These are phyloP conservation scores for Mormoops blainvillei DNA, from an alignment of 2,113 vertebrate species.

Conservation along the genomic window DNA sequence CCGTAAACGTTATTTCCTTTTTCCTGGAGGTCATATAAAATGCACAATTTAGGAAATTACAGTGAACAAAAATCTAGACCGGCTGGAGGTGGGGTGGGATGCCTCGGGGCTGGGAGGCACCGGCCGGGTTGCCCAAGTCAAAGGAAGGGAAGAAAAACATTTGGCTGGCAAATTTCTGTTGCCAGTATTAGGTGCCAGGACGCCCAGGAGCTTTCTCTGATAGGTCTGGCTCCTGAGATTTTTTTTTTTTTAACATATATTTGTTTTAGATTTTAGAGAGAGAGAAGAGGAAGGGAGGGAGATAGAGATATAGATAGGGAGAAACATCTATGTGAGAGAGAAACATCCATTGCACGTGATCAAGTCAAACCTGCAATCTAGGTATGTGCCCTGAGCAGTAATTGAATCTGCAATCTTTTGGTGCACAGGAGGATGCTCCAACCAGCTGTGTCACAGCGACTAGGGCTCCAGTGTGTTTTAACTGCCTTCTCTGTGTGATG, in stretches of 20 bases:
- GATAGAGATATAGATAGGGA: too few species aligned
- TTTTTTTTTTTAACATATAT: too few species aligned
- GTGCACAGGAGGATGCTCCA: too few species aligned
- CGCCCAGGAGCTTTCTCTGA: not conserved
- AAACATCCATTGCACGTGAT: too few species aligned
- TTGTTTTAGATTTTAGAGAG: too few species aligned
- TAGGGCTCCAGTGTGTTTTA: not conserved
- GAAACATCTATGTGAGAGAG: too few species aligned
- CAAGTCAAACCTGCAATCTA: too few species aligned
- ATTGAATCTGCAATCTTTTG: too few species aligned
- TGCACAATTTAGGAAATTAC: conserved; percentile 49
- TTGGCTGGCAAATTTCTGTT: not conserved
- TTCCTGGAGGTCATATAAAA: conserved; percentile 60
- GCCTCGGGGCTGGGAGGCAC: not conserved
- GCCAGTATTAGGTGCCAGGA: not conserved
- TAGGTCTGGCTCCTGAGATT: not conserved
- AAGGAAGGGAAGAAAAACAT: not conserved
- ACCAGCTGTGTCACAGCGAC: too few species aligned
- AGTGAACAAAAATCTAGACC: not conserved
- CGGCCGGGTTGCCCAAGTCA: not conserved
- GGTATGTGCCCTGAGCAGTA: too few species aligned
- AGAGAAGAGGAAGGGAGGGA: too few species aligned
- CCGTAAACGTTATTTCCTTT: conserved; percentile 53
- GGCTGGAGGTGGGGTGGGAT: not conserved
- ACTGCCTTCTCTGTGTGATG: not conserved